A percentile compares a stretch with the other conserved stretches of the same genome.
phyloP scores from a whole-genome alignment of 2,888 invertebrate species.

The Tetragnatha montana region DNA sequence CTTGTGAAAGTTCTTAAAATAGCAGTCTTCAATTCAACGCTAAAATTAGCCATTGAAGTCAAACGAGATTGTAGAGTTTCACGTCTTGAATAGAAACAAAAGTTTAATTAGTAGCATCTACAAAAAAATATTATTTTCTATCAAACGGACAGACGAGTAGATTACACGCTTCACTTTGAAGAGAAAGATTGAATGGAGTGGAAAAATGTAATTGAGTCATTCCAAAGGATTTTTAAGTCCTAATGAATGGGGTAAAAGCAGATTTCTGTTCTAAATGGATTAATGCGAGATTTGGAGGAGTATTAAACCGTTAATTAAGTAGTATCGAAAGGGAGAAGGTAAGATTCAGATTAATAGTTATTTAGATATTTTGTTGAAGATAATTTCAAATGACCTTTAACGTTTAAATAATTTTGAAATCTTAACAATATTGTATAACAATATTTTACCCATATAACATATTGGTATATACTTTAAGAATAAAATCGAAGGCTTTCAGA shows the following conservation, averaged over 20 bases:
- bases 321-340: too few species aligned
- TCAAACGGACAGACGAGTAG: neutral
- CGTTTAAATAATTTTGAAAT: too few species aligned
- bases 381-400: too few species aligned
- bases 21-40: neutral
- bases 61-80: constrained; percentile 3
- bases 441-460: too few species aligned
- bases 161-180: neutral
- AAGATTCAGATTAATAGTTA: too few species aligned
- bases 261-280: too few species aligned
- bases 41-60: constrained; percentile 2
- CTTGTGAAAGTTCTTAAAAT: neutral
- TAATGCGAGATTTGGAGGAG: too few species aligned
- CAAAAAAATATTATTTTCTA: neutral
- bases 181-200: neutral
- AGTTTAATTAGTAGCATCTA: neutral
- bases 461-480: too few species aligned
- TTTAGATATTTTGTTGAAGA: too few species aligned
- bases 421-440: too few species aligned
- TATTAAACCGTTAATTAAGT: too few species aligned
- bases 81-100: neutral
- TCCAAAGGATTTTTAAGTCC: neutral
- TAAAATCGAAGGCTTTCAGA: too few species aligned
- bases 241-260: neutral
- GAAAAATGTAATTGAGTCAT: neutral